Evolutionary conservation across 2,797 vertebrate genomes (phyloP), one percentile per base, ranked within the genome.

Genomic region (Catostomus latipinnis): DNA sequence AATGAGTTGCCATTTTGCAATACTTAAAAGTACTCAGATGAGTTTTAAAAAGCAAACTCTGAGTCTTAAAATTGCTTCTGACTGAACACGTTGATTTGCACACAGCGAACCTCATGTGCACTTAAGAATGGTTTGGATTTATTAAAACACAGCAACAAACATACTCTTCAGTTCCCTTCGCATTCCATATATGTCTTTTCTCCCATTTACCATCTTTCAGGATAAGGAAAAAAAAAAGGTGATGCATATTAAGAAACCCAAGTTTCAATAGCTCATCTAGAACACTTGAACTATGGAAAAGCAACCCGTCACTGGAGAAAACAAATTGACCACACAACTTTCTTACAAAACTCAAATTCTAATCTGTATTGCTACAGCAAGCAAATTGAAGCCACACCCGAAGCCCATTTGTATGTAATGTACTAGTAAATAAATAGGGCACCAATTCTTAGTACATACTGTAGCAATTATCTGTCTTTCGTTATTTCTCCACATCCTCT

Each of bases 401-500:
- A 22, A 22, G 22, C 22, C 22, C 22, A 22, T 22, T 22, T 22
- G 22, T 22, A 22, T 22, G 22, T 22, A 22, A 1, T 22, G 22
- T 2, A 22, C 22, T 22, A 22, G 22, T 22, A 22, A 22, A 1
- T 22, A 22, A 1, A 22, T 22, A 22, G 22, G 22, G 22, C 22
- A 22, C 22, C 22, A 22, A 22, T 22, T 22, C 22, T 22, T 22
- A 22, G 22, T 22, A 48, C 62, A 22, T 22, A 22, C 2, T 22
- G 22, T 22, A 22, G 22, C 22, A 22, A 22, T 22, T 22, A 22
- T 22, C 22, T 22, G 22, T 22, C 22, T 22, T 22, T 22, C 22
- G 22, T 22, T 22, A 74, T 66, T 62, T 83, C 76, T 65, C 61
- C 22, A 22, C 22, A 22, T 22, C 22, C 22, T 80, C 62, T 61